Evolutionary conservation across 2,113 vertebrate genomes (phyloP).

Genomic region (Hassar affinis): DNA sequence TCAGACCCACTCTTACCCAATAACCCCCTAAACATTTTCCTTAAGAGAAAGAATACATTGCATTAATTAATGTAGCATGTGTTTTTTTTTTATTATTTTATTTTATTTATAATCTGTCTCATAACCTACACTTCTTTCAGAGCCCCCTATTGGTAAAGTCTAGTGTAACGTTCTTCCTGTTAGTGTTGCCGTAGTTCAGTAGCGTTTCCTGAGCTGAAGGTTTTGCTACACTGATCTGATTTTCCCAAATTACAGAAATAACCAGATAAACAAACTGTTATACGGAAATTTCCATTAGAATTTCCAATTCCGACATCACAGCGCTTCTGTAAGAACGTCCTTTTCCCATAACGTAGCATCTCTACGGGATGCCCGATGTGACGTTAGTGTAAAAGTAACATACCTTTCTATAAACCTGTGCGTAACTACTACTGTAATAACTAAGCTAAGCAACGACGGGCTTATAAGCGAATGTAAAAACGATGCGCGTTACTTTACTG

Average conservation of each 20-base stretch:
- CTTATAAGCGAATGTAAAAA: not conserved
- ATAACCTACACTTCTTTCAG: not conserved
- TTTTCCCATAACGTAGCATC: not conserved
- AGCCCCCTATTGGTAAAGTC: not conserved
- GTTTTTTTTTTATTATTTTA: not conserved
- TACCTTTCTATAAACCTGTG: not conserved
- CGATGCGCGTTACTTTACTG: not conserved
- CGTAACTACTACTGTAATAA: not conserved
- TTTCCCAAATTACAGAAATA: not conserved
- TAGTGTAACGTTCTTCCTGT: not conserved
- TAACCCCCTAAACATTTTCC: not conserved
- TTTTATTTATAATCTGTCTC: not conserved
- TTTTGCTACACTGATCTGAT: not conserved
- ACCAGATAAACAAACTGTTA: not conserved
- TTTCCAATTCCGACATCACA: not conserved
- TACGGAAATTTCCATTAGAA: no score
- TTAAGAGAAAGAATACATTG: not conserved
- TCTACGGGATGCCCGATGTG: not conserved
- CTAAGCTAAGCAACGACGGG: not conserved
- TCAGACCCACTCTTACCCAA: not conserved
- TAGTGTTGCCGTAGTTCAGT: not conserved
- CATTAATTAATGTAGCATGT: not conserved
- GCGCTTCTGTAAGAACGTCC: not conserved
- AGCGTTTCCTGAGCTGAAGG: not conserved
- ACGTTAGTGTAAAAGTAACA: not conserved